Conservation (phyloP, 2,888 invertebrate genomes). For the Charanyca ferruginea region DNA sequence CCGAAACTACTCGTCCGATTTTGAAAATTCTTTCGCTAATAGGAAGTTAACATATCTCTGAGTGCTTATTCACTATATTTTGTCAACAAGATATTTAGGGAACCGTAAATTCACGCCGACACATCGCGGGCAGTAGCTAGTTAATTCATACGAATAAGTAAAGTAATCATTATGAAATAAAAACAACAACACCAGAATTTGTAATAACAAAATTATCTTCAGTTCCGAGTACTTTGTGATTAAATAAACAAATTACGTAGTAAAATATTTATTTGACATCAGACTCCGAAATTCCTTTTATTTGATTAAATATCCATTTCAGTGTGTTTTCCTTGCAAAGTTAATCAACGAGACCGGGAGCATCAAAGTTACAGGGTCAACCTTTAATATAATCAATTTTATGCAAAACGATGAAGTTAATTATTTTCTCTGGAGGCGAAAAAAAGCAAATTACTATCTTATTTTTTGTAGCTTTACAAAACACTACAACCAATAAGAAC, state of each 20-base stretch:
- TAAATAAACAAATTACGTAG: slow-evolving; percentile 35
- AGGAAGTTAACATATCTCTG: no score
- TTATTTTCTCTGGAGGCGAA: slow-evolving; percentile 47
- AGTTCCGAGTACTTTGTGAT: slow-evolving; percentile 33
- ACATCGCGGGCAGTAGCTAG: no score
- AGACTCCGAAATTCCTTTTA: slow-evolving; percentile 26
- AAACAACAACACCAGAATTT: slow-evolving; percentile 14
- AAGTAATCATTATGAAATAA: not conserved
- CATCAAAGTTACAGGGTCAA: slow-evolving; percentile 67
- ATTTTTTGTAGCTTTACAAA: not conserved
- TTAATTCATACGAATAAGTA: not conserved
- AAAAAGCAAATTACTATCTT: slow-evolving; percentile 2
- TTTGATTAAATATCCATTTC: slow-evolving; percentile 52
- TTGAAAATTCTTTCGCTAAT: no score
- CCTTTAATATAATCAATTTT: slow-evolving; percentile 80
- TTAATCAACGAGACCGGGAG: slow-evolving; percentile 68
- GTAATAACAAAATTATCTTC: slow-evolving; percentile 22
- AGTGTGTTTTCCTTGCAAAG: slow-evolving; percentile 58
- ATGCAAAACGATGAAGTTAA: slow-evolving; percentile 76
- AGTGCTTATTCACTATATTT: no score
- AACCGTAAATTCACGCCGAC: no score
- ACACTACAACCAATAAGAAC: not conserved
- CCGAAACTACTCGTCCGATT: no score
- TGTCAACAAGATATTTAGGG: no score
- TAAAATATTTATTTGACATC: slow-evolving; percentile 49